Base-by-base conservation (phyloP, 2,113 vertebrate genomes). In the Sclerurus mexicanus region DNA sequence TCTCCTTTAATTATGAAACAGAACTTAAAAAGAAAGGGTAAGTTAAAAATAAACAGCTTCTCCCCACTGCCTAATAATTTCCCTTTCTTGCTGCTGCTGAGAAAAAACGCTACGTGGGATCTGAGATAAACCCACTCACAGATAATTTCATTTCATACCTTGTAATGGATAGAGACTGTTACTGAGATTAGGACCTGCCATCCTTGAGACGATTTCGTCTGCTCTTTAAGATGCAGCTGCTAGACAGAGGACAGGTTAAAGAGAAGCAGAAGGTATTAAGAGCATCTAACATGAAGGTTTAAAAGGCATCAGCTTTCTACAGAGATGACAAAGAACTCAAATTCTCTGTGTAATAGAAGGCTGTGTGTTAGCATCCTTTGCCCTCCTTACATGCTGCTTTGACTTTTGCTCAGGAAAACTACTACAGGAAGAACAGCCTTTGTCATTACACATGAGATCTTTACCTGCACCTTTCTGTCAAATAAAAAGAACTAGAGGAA, bases 31-130 rank as follows among this genome's bases (percentile, higher is more conserved):
- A 93, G 66, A 96, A 95, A 91, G 85, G 90, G 33, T 83, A 93
- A 95, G 94, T 94, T 96, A 93, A 97, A 95, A 96, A 96, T 96
- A 97, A 94, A 96, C 85, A 96, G 89, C 76, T 89, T 93, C 42
- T 86, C 75, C 56, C 71, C 64, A 60, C 68, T 93, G 87, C 79
- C 55, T 93, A 90, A 83, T 92, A 93, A 96, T 90, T 96, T 94
- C 90, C 79, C 49, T 86, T 94, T 93, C 92, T 95, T 93, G 72
- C 56, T 90, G 75, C 85, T 63, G 80, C 69, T 71, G 87, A 85
- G 87, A 73, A 91, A 87, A 96, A 94, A 93, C n/a, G 39, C 64
- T 90, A 90, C 0, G 93, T 96, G 93, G 95, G 96, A 96, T 96
- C 85, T 27, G 92, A 90, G 93, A 96, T 91, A 94, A 97, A 93